Evolutionary conservation across 2,888 invertebrate genomes (phyloP).

Genomic region (Orgyia antiqua): DNA sequence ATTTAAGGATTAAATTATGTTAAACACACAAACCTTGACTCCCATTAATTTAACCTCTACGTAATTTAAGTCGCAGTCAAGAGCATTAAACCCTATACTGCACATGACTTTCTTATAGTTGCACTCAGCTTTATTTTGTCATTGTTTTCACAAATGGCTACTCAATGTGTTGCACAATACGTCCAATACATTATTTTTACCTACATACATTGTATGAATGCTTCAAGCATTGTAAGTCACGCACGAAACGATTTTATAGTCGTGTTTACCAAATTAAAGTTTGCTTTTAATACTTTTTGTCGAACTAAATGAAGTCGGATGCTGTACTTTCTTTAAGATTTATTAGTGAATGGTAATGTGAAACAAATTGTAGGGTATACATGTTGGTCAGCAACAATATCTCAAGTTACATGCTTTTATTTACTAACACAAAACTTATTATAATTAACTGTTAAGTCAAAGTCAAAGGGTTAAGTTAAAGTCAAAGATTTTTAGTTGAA

Average conservation of each 20-base stretch:
- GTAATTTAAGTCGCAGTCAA: slow-evolving; percentile 5
- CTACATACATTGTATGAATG: slow-evolving; percentile 29
- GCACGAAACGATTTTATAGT: slow-evolving; percentile 32
- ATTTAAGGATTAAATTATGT: too few relatives aligned
- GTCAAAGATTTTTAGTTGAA: too few relatives aligned
- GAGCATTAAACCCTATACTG: slow-evolving; percentile 24
- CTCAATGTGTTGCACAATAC: slow-evolving; percentile 22
- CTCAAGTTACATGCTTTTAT: too few relatives aligned
- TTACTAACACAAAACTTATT: too few relatives aligned
- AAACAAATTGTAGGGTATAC: slow-evolving; percentile 12
- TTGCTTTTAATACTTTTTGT: slow-evolving; percentile 26
- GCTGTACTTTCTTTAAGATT: slow-evolving; percentile 22
- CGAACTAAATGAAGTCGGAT: slow-evolving; percentile 14
- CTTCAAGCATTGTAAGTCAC: slow-evolving; percentile 29
- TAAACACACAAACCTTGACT: too few relatives aligned
- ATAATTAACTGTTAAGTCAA: too few relatives aligned
- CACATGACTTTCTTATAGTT: slow-evolving; percentile 10
- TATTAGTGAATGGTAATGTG: slow-evolving; percentile 17
- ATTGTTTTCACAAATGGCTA: slow-evolving; percentile 26
- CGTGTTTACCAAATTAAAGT: slow-evolving; percentile 33
- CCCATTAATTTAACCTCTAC: slow-evolving; percentile 11
- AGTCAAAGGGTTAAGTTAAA: too few relatives aligned
- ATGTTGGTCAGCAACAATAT: too few relatives aligned
- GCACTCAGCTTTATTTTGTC: slow-evolving; percentile 18
- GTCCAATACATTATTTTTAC: slow-evolving; percentile 20